A percentile compares a stretch with the other conserved stretches of the same genome.
Conservation (phyloP, 2,797 vertebrate species). For the Falco rusticolus region DNA sequence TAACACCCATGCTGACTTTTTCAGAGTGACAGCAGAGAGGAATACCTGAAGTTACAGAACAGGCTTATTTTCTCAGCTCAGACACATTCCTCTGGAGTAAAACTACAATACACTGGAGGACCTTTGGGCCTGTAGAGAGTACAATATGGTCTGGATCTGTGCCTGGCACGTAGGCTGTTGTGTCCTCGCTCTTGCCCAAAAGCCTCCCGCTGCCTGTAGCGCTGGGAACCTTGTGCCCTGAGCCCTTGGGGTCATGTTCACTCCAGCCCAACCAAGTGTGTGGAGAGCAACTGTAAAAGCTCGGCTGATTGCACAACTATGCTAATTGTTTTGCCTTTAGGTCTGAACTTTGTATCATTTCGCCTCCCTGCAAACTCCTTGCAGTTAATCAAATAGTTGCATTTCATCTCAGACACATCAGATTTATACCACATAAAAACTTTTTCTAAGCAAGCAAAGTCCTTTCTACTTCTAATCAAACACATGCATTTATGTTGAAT, state of each 20-base stretch:
- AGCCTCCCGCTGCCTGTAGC: not conserved
- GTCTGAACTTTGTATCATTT: not conserved
- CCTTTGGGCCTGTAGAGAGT: not conserved
- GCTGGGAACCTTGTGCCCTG: not conserved
- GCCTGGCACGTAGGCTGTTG: not conserved
- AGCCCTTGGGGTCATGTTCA: not conserved
- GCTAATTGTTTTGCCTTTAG: constrained; percentile 12
- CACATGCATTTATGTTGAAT: not conserved
- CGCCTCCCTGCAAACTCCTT: not conserved
- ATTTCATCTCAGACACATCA: not conserved
- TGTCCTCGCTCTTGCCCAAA: not conserved
- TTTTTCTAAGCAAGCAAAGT: not conserved
- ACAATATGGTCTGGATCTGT: not conserved
- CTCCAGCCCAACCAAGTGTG: not conserved
- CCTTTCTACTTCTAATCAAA: not conserved
- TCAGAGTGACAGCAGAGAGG: not conserved
- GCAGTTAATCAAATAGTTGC: not conserved
- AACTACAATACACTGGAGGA: not conserved
- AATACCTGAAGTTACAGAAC: not conserved
- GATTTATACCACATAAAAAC: not conserved
- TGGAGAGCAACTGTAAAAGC: not conserved
- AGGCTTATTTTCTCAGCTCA: not conserved
- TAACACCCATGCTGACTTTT: not conserved
- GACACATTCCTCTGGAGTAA: not conserved
- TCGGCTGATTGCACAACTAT: constrained; percentile 4